A percentile compares a stretch with the other conserved stretches of the same genome.
Conservation (phyloP, 2,797 vertebrate species). For the Bovichtus diacanthus region DNA sequence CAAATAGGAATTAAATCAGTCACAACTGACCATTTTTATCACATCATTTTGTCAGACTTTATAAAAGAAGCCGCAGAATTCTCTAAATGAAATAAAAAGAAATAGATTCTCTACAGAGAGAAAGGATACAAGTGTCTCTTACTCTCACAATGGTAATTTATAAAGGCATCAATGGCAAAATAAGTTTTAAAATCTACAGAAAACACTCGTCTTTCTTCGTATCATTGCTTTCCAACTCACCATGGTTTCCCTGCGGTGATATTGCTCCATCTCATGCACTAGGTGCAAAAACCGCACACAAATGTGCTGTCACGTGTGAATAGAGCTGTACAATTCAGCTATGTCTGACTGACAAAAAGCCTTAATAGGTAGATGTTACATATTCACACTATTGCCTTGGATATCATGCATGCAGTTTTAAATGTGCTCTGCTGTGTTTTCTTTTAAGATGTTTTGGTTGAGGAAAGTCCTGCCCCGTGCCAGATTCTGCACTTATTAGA, state of each 20-base stretch:
- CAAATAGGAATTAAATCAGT: too few species aligned
- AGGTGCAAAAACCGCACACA: not conserved
- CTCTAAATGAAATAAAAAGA: too few species aligned
- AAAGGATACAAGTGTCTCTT: too few species aligned
- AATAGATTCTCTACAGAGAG: too few species aligned
- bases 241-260: not conserved
- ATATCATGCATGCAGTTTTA: not conserved
- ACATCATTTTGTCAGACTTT: not conserved
- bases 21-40: not conserved
- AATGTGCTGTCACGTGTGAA: not conserved
- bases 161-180: too few species aligned
- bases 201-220: not conserved
- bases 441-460: conserved; percentile 85
- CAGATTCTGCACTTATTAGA: conserved; percentile 88
- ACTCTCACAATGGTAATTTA: too few species aligned
- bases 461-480: conserved; percentile 88
- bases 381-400: not conserved
- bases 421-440: conserved; percentile 22
- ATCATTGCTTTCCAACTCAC: not conserved
- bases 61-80: not conserved
- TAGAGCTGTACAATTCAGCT: not conserved
- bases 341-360: not conserved
- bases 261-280: not conserved
- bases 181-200: too few species aligned
- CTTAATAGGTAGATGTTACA: too few species aligned